phyloP scores from a whole-genome alignment of 1,140 invertebrate species.

The Papilio glaucus region DNA sequence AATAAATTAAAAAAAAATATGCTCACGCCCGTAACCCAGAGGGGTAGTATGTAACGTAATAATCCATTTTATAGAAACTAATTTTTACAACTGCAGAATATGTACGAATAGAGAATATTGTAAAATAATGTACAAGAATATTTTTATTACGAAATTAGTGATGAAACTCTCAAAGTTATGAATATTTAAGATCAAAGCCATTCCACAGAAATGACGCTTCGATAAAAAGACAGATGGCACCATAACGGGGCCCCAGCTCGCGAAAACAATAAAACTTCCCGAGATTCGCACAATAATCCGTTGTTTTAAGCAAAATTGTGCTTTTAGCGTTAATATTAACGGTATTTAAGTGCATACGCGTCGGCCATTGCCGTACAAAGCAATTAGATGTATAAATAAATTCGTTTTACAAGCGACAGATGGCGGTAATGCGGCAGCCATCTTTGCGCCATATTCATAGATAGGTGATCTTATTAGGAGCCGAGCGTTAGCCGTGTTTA shows the following conservation, averaged over 20 bases:
- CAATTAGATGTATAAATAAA: slow-evolving; percentile 80
- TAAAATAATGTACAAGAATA: too few species aligned
- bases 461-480: slow-evolving; percentile 70
- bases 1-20: too few species aligned
- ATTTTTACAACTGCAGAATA: too few species aligned
- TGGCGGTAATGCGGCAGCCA: slow-evolving; percentile 69
- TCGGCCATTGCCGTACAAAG: slow-evolving; percentile 60
- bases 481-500: slow-evolving; percentile 40
- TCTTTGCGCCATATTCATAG: slow-evolving; percentile 69
- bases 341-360: slow-evolving; percentile 72
- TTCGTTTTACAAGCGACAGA: slow-evolving; percentile 75
- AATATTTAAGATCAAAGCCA: slow-evolving; percentile 5
- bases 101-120: too few species aligned
- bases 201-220: slow-evolving; percentile 46
- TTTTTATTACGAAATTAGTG: neutral
- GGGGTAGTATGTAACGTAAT: too few species aligned
- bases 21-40: too few species aligned
- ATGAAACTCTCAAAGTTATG: neutral
- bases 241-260: slow-evolving; percentile 40
- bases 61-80: too few species aligned
- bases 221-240: slow-evolving; percentile 50
- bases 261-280: slow-evolving; percentile 53
- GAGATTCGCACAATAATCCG: slow-evolving; percentile 51
- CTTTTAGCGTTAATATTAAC: slow-evolving; percentile 71
- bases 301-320: slow-evolving; percentile 67